These are phyloP conservation scores for Atherinomorus stipes DNA, from an alignment of 2,113 vertebrate species.

Conservation along the genomic window DNA sequence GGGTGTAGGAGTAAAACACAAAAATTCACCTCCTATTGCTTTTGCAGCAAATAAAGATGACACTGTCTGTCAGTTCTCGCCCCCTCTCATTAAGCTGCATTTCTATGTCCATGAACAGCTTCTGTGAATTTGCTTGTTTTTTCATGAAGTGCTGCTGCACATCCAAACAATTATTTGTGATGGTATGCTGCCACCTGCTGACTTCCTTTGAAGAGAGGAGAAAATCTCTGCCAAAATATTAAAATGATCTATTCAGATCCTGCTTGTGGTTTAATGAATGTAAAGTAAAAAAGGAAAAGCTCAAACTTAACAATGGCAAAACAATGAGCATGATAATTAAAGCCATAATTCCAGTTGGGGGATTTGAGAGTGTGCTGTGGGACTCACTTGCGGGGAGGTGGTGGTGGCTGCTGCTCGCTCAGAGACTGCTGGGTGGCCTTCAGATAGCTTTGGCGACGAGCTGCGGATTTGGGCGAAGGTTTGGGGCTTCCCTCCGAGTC, in stretches of 20 bases:
- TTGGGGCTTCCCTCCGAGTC: slow-evolving; percentile 97
- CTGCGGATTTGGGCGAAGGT: slow-evolving; percentile 95
- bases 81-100: background rate
- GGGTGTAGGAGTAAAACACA: slow-evolving; percentile 70
- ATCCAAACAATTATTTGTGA: slow-evolving; percentile 24
- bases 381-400: slow-evolving; percentile 91
- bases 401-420: slow-evolving; percentile 89
- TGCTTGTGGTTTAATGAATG: slow-evolving; percentile 29
- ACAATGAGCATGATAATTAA: slow-evolving; percentile 33
- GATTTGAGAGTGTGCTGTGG: background rate
- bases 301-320: slow-evolving; percentile 31
- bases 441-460: slow-evolving; percentile 98
- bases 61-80: background rate
- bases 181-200: slow-evolving; percentile 78
- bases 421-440: slow-evolving; percentile 97
- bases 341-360: background rate
- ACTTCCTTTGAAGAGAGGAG: slow-evolving; percentile 35
- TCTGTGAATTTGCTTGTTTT: background rate
- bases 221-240: background rate
- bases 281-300: slow-evolving; percentile 13
- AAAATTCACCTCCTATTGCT: slow-evolving; percentile 64
- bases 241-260: background rate
- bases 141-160: background rate
- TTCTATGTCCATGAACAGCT: background rate
- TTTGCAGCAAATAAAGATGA: slow-evolving; percentile 33